Conservation (phyloP, 2,888 invertebrate genomes). For the Apotomis capreana region DNA sequence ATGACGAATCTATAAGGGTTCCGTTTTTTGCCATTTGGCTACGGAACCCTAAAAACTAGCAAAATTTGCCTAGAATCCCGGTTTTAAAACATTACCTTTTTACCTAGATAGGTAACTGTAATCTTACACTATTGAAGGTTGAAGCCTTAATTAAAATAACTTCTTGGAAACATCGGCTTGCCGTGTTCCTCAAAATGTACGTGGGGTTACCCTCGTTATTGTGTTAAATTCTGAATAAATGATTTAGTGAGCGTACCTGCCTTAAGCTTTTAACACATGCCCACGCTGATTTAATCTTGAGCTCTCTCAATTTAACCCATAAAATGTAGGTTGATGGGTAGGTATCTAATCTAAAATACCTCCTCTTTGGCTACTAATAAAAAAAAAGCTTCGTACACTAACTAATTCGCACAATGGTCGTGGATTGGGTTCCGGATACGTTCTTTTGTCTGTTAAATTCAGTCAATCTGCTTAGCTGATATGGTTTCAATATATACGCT, state of each 20-base stretch:
- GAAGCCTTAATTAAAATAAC: slow-evolving; percentile 25
- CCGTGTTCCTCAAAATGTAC: slow-evolving; percentile 3
- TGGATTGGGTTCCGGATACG: neutral
- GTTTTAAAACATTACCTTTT: neutral
- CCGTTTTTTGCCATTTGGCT: no score
- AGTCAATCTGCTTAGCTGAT: slow-evolving; percentile 14
- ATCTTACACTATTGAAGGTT: slow-evolving; percentile 16
- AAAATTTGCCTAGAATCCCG: slow-evolving; percentile 1
- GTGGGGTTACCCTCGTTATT: slow-evolving; percentile 15
- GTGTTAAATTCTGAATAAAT: slow-evolving; percentile 2
- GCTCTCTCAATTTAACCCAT: neutral
- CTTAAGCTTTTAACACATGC: slow-evolving; percentile 2
- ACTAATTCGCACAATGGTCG: neutral
- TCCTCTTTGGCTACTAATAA: no score
- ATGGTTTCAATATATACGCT: neutral
- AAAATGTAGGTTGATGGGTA: neutral
- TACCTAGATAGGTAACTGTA: neutral
- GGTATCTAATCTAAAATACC: no score
- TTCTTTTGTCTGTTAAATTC: slow-evolving; percentile 14
- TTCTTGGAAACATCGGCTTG: slow-evolving; percentile 6
- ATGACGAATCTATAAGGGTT: no score
- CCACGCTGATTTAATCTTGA: neutral
- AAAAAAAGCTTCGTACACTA: no score
- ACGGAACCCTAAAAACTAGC: neutral
- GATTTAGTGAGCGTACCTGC: neutral